Evolutionary conservation across 92 coral and sea anemone genomes (phyloP), one percentile per base, ranked within the genome.

Genomic region (Chrysogorgia sp.): DNA sequence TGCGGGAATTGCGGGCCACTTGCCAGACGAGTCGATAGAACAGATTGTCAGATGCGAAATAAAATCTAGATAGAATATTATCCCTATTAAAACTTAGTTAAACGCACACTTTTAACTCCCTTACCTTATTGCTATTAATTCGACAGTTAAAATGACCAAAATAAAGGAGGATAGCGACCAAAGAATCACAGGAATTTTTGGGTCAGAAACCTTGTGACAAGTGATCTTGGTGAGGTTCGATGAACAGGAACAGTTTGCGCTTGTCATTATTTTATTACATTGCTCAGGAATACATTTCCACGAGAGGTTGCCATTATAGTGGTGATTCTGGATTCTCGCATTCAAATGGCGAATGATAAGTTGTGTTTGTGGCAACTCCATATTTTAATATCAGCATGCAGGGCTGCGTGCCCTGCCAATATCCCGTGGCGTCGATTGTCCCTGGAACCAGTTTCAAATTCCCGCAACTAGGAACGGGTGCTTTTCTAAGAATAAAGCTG

Each of bases 101-200:
- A 21, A 67, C 15, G 20, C 21, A 10, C 7, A 67, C 74, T 35
- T 12, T 37, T 5, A 37, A 37, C 43, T 37, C 6, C 17, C 59
- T 5, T 71, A 71, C 77, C 77, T 55, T 9, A 71, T 48, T 1
- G 29, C 25, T 13, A 71, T 9, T 32, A 71, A 30, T 49, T 71
- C 77, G 3, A 52, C 15, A 32, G 28, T 4, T 8, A 71, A 71
- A 20, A 71, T 8, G 22, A 48, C 17, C 13, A 71, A 8, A 34
- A 71, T 71, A 19, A 32, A 48, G 14, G 62, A 31, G 28, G 77
- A 71, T 20, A 71, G 33, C 7, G 77, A 71, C 77, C 77, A 71
- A 22, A 71, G 25, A 7, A 71, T 30, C 1, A 32, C 55, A 1
- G 77, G 77, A 31, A 71, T 71, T 0, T n/a, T 30, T 0, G 41